phyloP scores from a whole-genome alignment of 2,797 vertebrate genomes.

The Limnodromus scolopaceus region DNA sequence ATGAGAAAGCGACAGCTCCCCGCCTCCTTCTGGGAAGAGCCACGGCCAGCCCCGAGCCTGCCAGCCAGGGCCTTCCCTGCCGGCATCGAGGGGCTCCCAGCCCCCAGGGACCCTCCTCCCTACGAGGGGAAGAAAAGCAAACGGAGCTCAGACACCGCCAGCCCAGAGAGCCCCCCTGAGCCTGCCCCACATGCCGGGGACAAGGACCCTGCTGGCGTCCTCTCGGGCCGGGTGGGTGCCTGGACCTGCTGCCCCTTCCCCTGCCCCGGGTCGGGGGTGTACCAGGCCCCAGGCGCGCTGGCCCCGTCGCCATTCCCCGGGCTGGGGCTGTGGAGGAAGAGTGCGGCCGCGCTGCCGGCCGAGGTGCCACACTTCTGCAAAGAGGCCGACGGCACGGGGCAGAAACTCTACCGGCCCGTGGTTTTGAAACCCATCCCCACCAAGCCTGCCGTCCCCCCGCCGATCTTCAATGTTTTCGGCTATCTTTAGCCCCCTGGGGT shows the following conservation, averaged over 20 bases:
- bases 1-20: constrained; percentile 98
- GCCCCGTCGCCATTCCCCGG: constrained; percentile 77
- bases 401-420: constrained; percentile 88
- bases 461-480: constrained; percentile 93
- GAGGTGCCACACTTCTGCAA: constrained; percentile 75
- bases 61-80: constrained; percentile 55
- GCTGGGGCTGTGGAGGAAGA: constrained; percentile 87
- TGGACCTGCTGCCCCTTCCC: constrained; percentile 92
- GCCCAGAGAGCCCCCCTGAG: constrained; percentile 64
- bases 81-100: constrained; percentile 66
- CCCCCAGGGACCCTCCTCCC: constrained; percentile 49
- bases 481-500: constrained; percentile 83
- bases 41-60: constrained; percentile 80
- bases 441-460: constrained; percentile 86
- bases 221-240: constrained; percentile 76
- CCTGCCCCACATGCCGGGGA: constrained; percentile 67
- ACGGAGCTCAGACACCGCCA: constrained; percentile 37
- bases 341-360: not conserved
- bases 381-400: constrained; percentile 75
- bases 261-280: constrained; percentile 87
- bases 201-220: constrained; percentile 76
- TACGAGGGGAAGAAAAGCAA: constrained; percentile 75
- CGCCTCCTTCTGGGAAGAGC: constrained; percentile 98
- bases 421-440: constrained; percentile 98
- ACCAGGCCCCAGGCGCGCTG: constrained; percentile 81